Base-by-base conservation (phyloP, 2,113 vertebrate genomes). In the Myotis brandtii region DNA sequence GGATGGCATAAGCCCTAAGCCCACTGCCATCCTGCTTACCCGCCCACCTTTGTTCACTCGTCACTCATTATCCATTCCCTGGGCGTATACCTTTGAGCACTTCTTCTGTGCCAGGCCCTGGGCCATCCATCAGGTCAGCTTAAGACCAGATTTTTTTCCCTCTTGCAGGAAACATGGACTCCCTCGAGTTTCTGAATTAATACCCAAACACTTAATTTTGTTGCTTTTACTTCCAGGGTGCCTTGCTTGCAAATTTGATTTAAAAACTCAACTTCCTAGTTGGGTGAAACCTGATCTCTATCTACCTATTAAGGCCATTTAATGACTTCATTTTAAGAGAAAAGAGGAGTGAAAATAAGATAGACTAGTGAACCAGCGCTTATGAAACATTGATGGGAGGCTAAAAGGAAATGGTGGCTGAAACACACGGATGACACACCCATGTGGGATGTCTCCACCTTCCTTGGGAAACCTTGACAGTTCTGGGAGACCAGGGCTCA, bases 251-350 rank as follows among this genome's bases (percentile, higher is more conserved):
- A 73, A 89, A 83, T 86, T 56, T 83, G 34, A 43, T 52, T 91
- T 76, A 40, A 64, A 94, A 92, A 52, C 18, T 91, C 81, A 30
- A 21, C n/a, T 92, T 89, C 21, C 21, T 66, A 54, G 46, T 94
- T 79, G 76, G 43, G 20, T 59, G 23, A 87, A 66, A 72, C 11
- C 32, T n/a, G 23, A 83, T 56, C 56, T 83, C 43, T 80, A n/a
- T 20, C 21, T n/a, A 64, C 62, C 32, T 67, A 20, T 34, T 86
- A 66, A 84, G 34, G 34, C 7, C 62, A 92, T 89, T 69, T 62
- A 91, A 34, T 67, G 21, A 91, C 12, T 96, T 85, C 10, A 16
- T 90, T 87, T 84, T 48, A 88, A 81, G 66, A 89, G 54, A 67
- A 73, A 90, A 84, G 40, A 89, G 76, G 89, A 3, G 27, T 62